These are phyloP conservation scores for Folsomia candida DNA, from an alignment of 2,888 invertebrate species.

Conservation along the genomic window DNA sequence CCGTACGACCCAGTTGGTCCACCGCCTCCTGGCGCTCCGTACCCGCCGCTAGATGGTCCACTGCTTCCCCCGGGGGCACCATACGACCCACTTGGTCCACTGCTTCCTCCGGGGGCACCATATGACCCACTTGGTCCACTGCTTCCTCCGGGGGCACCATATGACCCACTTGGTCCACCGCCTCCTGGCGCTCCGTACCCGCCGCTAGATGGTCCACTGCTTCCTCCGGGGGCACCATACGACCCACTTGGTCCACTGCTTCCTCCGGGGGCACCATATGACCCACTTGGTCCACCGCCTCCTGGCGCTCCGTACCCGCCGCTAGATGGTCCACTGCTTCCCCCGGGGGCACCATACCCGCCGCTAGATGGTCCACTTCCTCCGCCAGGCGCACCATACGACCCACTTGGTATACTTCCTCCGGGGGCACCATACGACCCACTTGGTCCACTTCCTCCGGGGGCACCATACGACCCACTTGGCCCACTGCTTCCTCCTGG, in stretches of 20 bases:
- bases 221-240: background rate
- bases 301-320: background rate
- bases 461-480: background rate
- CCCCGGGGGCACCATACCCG: slow-evolving; percentile 6
- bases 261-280: background rate
- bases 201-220: background rate
- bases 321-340: background rate
- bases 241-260: too few relatives aligned
- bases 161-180: too few relatives aligned
- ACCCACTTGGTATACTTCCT: background rate
- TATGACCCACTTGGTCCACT: slow-evolving; percentile 5
- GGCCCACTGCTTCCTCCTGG: slow-evolving; percentile 5
- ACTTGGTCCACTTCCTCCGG: slow-evolving; percentile 12
- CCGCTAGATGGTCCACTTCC: background rate
- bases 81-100: slow-evolving; percentile 2
- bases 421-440: background rate
- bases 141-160: background rate
- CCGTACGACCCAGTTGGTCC: slow-evolving; percentile 12
- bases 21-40: slow-evolving; percentile 6
- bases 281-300: slow-evolving; percentile 3
- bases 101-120: background rate
- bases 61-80: background rate
- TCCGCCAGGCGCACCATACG: slow-evolving; percentile 6
- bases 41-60: slow-evolving; percentile 8
- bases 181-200: too few relatives aligned